A percentile compares a stretch with the other conserved stretches of the same genome.
Conservation (phyloP, 1,140 invertebrate species). For the Aphaenogaster rudis region DNA sequence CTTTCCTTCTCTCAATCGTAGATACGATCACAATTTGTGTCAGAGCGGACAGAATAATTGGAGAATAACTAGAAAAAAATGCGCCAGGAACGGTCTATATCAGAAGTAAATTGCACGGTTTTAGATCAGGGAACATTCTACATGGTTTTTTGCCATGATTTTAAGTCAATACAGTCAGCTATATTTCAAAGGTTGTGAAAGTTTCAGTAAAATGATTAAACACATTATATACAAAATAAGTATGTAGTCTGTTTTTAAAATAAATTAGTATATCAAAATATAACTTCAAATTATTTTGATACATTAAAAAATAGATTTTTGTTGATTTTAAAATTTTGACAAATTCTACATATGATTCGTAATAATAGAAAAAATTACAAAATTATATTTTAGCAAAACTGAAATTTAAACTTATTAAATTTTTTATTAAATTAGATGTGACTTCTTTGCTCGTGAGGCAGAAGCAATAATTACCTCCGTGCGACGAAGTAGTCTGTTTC, state of each 20-base stretch:
- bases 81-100: not conserved
- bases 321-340: not conserved
- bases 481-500: not conserved
- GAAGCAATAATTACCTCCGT: constrained; percentile 5
- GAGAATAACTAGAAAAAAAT: not conserved
- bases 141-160: not conserved
- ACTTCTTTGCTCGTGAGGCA: not conserved
- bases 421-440: not conserved
- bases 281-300: not conserved
- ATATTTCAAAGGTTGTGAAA: not conserved
- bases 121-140: not conserved
- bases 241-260: not conserved
- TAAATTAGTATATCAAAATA: not conserved
- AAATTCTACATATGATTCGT: not conserved
- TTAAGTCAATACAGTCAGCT: not conserved
- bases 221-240: not conserved
- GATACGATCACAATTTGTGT: not conserved
- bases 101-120: not conserved
- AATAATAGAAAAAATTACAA: constrained; percentile 1
- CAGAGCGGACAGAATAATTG: not conserved
- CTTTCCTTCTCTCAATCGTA: not conserved
- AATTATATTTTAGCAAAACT: not conserved
- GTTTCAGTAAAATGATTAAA: not conserved
- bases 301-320: not conserved
- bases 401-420: not conserved